Evolutionary conservation across 2,888 invertebrate genomes (phyloP).

Genomic region (Bedellia somnulentella): DNA sequence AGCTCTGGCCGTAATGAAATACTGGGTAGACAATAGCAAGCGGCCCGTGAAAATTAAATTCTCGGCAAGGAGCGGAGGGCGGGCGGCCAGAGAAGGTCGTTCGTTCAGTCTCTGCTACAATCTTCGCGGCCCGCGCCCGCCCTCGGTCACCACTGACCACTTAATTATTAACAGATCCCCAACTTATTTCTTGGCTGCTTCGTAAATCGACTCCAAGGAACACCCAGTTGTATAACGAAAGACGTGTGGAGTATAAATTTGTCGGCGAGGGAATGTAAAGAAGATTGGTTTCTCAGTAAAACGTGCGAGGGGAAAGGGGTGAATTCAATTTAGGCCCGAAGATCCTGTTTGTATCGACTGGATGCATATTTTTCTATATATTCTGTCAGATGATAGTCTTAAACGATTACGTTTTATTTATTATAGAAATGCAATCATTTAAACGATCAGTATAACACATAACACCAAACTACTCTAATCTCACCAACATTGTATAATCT

Average conservation of each 20-base stretch:
- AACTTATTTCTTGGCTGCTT: conserved; percentile 12
- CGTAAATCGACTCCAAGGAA: conserved; percentile 11
- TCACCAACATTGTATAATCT: too few species aligned
- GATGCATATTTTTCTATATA: too few species aligned
- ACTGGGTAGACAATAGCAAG: conserved; percentile 58
- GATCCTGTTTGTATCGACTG: too few species aligned
- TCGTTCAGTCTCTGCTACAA: conserved; percentile 14
- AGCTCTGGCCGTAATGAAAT: conserved; percentile 59
- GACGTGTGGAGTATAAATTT: conserved; percentile 55
- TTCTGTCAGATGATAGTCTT: too few species aligned
- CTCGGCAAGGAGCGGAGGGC: conserved; percentile 25
- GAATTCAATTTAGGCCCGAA: conserved; percentile 54
- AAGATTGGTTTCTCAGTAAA: conserved; percentile 52
- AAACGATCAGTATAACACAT: too few species aligned
- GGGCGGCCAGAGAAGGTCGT: conserved; percentile 16
- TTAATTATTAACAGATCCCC: conserved; percentile 37
- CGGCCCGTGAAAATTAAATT: conserved; percentile 55
- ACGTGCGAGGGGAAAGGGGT: conserved; percentile 40
- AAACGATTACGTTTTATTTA: too few species aligned
- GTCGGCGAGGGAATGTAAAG: conserved; percentile 56
- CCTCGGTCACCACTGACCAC: conserved; percentile 20
- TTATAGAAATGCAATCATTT: too few species aligned
- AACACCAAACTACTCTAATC: too few species aligned
- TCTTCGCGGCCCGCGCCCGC: conserved; percentile 36
- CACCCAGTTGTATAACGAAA: conserved; percentile 27